Evolutionary conservation across 2,888 invertebrate species (phyloP), one percentile per base, ranked within the genome.

Genomic region (Therioaphis trifolii): DNA sequence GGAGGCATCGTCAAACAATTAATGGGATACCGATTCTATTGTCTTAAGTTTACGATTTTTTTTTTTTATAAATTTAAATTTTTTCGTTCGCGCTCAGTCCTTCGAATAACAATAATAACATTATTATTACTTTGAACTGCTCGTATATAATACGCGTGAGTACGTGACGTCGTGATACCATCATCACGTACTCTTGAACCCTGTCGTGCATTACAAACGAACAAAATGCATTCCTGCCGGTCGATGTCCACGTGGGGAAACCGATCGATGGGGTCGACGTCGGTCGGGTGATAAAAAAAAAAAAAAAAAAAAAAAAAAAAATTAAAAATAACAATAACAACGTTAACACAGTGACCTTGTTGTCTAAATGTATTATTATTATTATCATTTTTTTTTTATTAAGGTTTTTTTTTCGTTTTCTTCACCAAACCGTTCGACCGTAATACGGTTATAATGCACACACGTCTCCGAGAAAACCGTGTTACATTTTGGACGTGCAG

Each of bases 171-270:
- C n/a, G n/a, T n/a, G 68, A 49, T 69, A 69, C 14, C 46, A 46
- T 72, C 80, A 58, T 80, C 71, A 35, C 71, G 80, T 80, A 61
- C 40, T 24, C 58, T 14, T 46, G 46, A 61, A 71, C 71, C 72
- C 80, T 72, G 80, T 49, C 63, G 71, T 80, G 80, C 72, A 72
- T 80, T 80, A 80, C 72, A 80, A 79, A 71, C 69, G 55, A 69
- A 80, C 35, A 71, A 29, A 18, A 58, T 21, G 61, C 69, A 72
- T 72, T 72, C 72, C 46, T 35, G 61, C 29, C 35, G 72, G 72
- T 72, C 72, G 46, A 69, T 46, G 69, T 69, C 58, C 61, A 71
- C 71, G 55, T n/a, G 18, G 68, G 78, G 55, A 78, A 27, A 69
- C 43, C n/a, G 68, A 69, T 69, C 78, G 68, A 78, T 49, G 35